Evolutionary conservation across 2,888 invertebrate genomes (phyloP).

Genomic region (Rhaphigaster nebulosa): DNA sequence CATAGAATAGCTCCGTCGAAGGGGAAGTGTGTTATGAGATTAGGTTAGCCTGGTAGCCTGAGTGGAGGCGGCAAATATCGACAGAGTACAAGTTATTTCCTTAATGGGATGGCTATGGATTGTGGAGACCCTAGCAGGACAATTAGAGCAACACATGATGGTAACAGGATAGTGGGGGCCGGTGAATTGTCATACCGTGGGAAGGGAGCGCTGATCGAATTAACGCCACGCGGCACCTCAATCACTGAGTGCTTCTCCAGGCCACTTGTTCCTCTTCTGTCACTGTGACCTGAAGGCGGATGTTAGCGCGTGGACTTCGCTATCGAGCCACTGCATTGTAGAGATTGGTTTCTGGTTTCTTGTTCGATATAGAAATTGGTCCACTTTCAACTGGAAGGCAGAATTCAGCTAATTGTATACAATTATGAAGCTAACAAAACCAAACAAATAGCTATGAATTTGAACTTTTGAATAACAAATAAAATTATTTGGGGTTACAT

Average conservation of each 20-base stretch:
- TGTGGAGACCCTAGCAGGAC: background rate
- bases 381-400: background rate
- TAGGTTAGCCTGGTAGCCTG: background rate
- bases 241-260: conserved; percentile 6
- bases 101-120: conserved; percentile 25
- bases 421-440: too few species aligned
- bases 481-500: too few species aligned
- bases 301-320: background rate
- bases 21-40: background rate
- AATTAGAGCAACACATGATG: conserved; percentile 27
- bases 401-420: too few species aligned
- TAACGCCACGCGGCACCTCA: conserved; percentile 21
- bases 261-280: background rate
- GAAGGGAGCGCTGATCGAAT: background rate
- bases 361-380: background rate
- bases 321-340: background rate
- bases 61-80: background rate
- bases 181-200: conserved; percentile 32
- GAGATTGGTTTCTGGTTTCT: background rate
- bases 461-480: too few species aligned
- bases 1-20: background rate
- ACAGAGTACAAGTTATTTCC: conserved; percentile 10
- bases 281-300: background rate
- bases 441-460: too few species aligned
- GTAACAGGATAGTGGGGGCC: background rate